These are phyloP conservation scores for Poeciliopsis occidentalis DNA, from an alignment of 2,113 vertebrate species.

Conservation along the genomic window DNA sequence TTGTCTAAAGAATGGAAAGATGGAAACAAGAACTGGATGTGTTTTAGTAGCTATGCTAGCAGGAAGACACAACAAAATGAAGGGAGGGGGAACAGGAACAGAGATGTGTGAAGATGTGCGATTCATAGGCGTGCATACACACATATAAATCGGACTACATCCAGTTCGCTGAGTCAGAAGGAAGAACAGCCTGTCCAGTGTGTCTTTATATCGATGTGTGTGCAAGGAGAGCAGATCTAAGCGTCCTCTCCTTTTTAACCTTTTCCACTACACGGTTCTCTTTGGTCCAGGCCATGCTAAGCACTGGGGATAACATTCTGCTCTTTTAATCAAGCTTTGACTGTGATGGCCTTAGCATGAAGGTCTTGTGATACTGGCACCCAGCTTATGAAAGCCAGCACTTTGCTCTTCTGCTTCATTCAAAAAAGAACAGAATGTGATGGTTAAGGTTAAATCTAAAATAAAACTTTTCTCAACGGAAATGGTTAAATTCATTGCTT, in stretches of 20 bases:
- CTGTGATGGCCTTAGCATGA: constrained; percentile 32
- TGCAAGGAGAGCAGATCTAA: constrained; percentile 42
- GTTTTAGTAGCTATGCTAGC: constrained; percentile 19
- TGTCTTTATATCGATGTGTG: constrained; percentile 32
- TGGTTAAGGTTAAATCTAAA: neutral
- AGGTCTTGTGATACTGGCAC: constrained; percentile 32
- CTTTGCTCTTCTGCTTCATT: constrained; percentile 1
- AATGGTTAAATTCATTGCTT: no score
- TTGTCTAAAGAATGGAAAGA: constrained; percentile 41
- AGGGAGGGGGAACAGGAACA: constrained; percentile 33
- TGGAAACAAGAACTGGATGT: constrained; percentile 46
- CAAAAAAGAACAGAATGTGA: constrained; percentile 34
- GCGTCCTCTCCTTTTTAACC: constrained; percentile 62
- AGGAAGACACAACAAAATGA: constrained; percentile 5
- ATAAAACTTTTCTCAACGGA: neutral
- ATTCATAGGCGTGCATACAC: constrained; percentile 18
- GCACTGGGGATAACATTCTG: constrained; percentile 58
- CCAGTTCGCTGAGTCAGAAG: constrained; percentile 31
- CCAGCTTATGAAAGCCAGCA: constrained; percentile 37
- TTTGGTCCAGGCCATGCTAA: constrained; percentile 57
- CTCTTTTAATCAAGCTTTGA: constrained; percentile 51
- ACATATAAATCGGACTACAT: constrained; percentile 15
- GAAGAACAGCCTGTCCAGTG: constrained; percentile 68
- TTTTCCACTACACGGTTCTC: constrained; percentile 68
- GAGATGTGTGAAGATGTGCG: constrained; percentile 47